Evolutionary conservation across 1,140 invertebrate species (phyloP), one percentile per base, ranked within the genome.

Genomic region (Diabrotica undecimpunctata): DNA sequence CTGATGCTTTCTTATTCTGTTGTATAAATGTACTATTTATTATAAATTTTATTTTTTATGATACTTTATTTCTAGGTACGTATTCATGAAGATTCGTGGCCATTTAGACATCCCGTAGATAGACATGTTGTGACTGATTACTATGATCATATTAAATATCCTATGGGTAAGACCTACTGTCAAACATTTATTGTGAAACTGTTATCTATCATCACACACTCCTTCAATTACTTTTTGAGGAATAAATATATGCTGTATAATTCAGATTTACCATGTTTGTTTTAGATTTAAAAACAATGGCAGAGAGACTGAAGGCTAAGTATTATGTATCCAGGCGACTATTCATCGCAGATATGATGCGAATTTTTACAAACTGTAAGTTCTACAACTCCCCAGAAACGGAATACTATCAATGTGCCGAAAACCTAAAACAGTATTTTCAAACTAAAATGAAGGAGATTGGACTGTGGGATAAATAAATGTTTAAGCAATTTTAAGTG

Each of bases 61-160:
- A 1, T 25, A 25, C 25, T 25, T 25, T 25, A 25, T 54, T 67
- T 64, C 56, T 70, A 87, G 85, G 83, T 93, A 0, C 90, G 93
- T 79, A 93, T 88, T 76, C 94, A 98, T 78, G 84, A 84, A 54
- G 85, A 90, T 55, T 89, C 96, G 0, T 97, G 95, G 95, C 96
- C 96, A 0, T 99, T 99, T 79, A 80, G 92, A 46, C 91, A 94
- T 74, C 96, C 97, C 1, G 96, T 99, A 5, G 91, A 95, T 74
- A 92, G 90, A 74, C 84, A 88, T 38, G 92, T 95, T 75, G 96
- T 96, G 5, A 93, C 94, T 2, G 96, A 98, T 80, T 99, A 99
- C 81, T 98, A 98, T 77, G 94, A 98, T 75, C 90, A 95, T 74
- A 99, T 99, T 64, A 96, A 95, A 78, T 98, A 94, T 86, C 97